Base-by-base conservation (phyloP, 2,113 vertebrate genomes). In the Calonectris borealis region DNA sequence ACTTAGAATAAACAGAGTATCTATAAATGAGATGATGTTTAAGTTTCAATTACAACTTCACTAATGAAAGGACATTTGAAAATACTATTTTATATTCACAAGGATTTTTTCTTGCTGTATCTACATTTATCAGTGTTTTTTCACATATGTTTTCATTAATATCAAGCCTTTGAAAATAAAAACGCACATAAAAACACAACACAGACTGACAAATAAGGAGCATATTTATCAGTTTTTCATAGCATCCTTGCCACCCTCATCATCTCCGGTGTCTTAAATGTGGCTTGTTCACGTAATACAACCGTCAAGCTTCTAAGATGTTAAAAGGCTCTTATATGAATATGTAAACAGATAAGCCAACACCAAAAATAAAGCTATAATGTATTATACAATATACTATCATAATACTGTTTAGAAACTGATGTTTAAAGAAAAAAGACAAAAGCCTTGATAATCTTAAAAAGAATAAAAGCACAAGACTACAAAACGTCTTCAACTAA, bases 121-220 rank as follows among this genome's bases (percentile, higher is more conserved):
- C 3, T 65, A 38, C 17, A n/a, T 58, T 86, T 65, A 69, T 26
- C 18, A 46, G 24, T 40, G 31, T 7, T 40, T 58, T 54, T 65
- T 2, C 4, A 13, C 17, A 1, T 14, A 36, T 11, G 34, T 34
- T 79, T 60, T 48, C 51, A 68, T 55, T 82, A 84, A 31, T 31
- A 89, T 44, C 32, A 84, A 87, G 32, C 10, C 29, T 78, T 66
- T 91, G 22, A 81, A 92, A 95, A 55, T 19, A 82, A 70, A 81
- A 82, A 40, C 3, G 6, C 13, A 15, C 0, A 0, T 55, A 83
- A 83, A 93, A 83, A 13, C 46, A 84, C 22, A 73, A 48, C 6
- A 4, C 82, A 96, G 97, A 94, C 60, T 86, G 94, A 97, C 96
- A 96, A 98, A 97, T 81, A 97, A 97, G 97, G 91, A 98, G 70